Base-by-base conservation (phyloP, 2,888 invertebrate genomes). In the Neoscelio sp. region DNA sequence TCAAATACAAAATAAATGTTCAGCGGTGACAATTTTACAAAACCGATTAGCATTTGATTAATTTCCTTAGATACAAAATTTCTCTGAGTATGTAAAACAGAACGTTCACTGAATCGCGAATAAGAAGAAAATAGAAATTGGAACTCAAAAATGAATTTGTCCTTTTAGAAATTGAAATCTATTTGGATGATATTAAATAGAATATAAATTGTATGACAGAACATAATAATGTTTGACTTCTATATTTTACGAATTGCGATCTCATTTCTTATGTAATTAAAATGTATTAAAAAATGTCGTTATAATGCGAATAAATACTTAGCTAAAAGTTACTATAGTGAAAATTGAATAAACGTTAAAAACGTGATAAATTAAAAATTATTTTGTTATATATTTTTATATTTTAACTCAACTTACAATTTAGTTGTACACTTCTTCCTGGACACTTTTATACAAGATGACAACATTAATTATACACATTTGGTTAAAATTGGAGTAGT, bases 91-190 rank as follows among this genome's bases (percentile, higher is more conserved):
- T n/a, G n/a, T 46, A 12, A 8, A 60, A 46, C 13, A 10, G 20
- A 17, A 33, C 2, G 26, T 1, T n/a, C 18, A 23, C 28, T 50
- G 8, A 64, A 50, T 50, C 4, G 58, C 28, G 26, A 26, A 62
- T 52, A 54, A 54, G 54, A 33, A 26, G 26, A 28, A 13, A 42
- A 28, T 15, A 20, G 46, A 56, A 68, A 68, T 23, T 23, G 5
- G 12, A 52, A 30, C 7, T 28, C n/a, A 35, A 10, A 7, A 28
- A 40, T 64, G 64, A 40, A 68, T 46, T 46, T 46, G 46, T 44
- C 33, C 35, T 68, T 46, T 67, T 46, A 56, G 67, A 44, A 42
- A 68, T 56, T 68, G 67, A 54, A 68, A 56, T 68, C 67, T 44
- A 68, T 68, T 15, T 13, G 6, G 26, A 18, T 35, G 46, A 13